Percentiles rank a stretch among this genome's conserved stretches.
phyloP scores from a whole-genome alignment of 2,888 invertebrate species.

The Carcina quercana region DNA sequence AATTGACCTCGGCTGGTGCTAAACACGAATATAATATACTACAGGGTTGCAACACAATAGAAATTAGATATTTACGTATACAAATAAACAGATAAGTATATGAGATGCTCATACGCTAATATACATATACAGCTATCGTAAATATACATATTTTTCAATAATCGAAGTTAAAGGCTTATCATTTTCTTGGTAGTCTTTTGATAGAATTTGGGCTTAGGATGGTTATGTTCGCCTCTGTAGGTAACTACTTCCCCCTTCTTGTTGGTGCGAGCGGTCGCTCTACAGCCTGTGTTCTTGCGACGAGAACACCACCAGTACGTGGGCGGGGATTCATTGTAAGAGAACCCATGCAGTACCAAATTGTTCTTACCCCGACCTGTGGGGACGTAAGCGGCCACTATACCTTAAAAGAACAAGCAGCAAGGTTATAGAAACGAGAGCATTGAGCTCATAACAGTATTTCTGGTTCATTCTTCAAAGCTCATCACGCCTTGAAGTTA shows the following conservation, averaged over 20 bases:
- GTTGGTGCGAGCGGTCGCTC: constrained; percentile 47
- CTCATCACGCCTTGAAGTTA: too few species aligned
- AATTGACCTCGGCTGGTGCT: too few species aligned
- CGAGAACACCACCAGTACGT: constrained; percentile 46
- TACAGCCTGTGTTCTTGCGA: constrained; percentile 30
- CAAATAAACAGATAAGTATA: too few species aligned
- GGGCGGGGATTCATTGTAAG: constrained; percentile 32
- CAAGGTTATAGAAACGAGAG: not conserved
- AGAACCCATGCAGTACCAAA: constrained; percentile 44
- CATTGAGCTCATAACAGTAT: too few species aligned
- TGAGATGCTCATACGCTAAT: too few species aligned
- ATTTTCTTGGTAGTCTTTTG: constrained; percentile 42
- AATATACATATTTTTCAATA: too few species aligned
- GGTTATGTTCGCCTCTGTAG: constrained; percentile 39
- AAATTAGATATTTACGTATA: too few species aligned
- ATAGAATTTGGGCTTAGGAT: constrained; percentile 46
- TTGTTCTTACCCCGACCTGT: constrained; percentile 42
- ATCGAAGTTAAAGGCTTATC: constrained; percentile 30
- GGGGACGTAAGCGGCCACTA: constrained; percentile 38
- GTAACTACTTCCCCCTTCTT: constrained; percentile 37
- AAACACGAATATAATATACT: too few species aligned
- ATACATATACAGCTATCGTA: too few species aligned
- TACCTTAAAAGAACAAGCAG: not conserved
- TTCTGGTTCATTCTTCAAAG: too few species aligned
- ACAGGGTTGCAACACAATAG: too few species aligned